Base-by-base conservation (phyloP, 2,888 invertebrate species). In the Eurois occulta region DNA sequence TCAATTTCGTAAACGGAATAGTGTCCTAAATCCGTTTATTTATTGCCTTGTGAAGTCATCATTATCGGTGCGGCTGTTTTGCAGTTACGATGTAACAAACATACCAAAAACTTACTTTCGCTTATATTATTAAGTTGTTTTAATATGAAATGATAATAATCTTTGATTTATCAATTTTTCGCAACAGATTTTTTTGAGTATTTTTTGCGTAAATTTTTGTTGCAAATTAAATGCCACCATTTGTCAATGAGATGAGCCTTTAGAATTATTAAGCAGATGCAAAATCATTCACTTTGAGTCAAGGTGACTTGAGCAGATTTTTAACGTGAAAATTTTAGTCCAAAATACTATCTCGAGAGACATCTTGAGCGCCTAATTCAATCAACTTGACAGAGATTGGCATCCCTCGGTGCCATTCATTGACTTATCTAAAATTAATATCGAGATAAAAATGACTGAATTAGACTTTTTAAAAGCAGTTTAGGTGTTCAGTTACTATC, bases 211-310 rank as follows among this genome's bases (percentile, higher is more conserved):
- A 28, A 43, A n/a, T 35, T 43, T 32, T 58, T n/a, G 43, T 72
- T 67, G 52, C 64, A 21, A 35, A 68, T 32, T 48, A 60, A 86
- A 80, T 80, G 78, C 71, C 72, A 69, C 4, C 18, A 28, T 80
- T 73, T 43, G 67, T 72, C 38, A 72, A 13, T 35, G 28, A 28
- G 46, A 58, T 43, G 69, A n/a, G n/a, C n/a, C n/a, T n/a, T n/a
- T n/a, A n/a, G n/a, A 73, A 64, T 55, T 48, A 73, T 24, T 64
- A 72, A 58, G 48, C 10, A 68, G n/a, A 74, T 77, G 58, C 52
- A 72, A 75, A 86, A 73, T 76, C 35, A 64, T 62, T 82, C 38
- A 65, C 62, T 78, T 10, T 43, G 16, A 16, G 76, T 73, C 87
- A 86, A 77, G 87, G 86, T 62, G 38, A 52, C 6, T n/a, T 38